Conservation (phyloP, 2,888 invertebrate species). For the Ferrisia virgata region DNA sequence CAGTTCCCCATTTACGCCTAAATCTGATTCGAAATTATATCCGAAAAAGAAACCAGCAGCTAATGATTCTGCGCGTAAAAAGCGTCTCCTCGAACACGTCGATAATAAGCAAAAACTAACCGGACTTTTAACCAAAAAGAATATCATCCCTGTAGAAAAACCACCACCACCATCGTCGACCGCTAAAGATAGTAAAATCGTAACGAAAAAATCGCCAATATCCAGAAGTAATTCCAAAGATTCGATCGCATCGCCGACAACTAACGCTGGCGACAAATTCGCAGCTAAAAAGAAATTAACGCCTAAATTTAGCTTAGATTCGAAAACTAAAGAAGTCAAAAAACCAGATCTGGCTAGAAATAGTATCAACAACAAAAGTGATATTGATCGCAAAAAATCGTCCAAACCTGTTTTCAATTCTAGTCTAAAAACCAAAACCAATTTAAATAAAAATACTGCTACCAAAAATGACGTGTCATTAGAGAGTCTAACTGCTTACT, state of each 20-base stretch:
- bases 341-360: not conserved
- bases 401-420: constrained; percentile 1
- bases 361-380: not conserved
- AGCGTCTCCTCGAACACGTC: constrained; percentile 25
- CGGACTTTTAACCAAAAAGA: not conserved
- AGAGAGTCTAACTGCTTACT: not conserved
- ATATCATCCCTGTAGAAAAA: not conserved
- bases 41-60: not conserved
- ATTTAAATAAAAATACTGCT: not conserved
- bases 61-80: not conserved
- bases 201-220: not conserved
- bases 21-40: not conserved
- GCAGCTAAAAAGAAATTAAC: constrained; percentile 25
- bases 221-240: constrained; percentile 15
- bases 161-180: not conserved
- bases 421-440: not conserved
- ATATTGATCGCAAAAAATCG: constrained; percentile 1
- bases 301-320: constrained; percentile 35
- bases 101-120: constrained; percentile 29
- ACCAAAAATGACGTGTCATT: not conserved
- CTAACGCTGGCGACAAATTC: not conserved
- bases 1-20: not conserved
- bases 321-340: constrained; percentile 20
- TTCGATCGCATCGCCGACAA: not conserved
- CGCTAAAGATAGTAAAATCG: not conserved